Evolutionary conservation across 2,888 invertebrate species (phyloP).

Genomic region (Ornithoptera priamus): DNA sequence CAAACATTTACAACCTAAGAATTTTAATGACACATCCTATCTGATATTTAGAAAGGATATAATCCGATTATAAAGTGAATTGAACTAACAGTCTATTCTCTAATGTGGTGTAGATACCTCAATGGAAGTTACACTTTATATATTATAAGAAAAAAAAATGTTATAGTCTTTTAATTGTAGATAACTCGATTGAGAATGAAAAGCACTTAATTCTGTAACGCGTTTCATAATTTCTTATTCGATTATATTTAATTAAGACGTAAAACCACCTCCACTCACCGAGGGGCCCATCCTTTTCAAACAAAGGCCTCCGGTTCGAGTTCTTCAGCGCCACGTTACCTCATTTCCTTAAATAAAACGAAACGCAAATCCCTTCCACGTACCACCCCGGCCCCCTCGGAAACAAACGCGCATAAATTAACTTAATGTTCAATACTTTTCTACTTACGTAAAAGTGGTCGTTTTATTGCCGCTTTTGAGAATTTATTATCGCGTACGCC

Average conservation of each 20-base stretch:
- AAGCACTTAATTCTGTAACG: background rate
- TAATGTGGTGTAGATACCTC: no score
- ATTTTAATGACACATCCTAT: no score
- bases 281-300: constrained; percentile 7
- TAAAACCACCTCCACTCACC: constrained; percentile 4
- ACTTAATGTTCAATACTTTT: constrained; percentile 76
- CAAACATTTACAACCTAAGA: no score
- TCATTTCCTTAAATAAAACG: constrained; percentile 49
- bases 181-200: no score
- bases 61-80: no score
- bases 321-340: constrained; percentile 42
- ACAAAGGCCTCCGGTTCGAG: constrained; percentile 5
- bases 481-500: constrained; percentile 68
- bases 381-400: constrained; percentile 55
- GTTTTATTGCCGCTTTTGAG: constrained; percentile 69
- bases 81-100: no score
- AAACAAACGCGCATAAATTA: constrained; percentile 77
- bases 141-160: no score
- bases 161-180: no score
- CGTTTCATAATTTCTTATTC: background rate
- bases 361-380: constrained; percentile 64
- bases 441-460: constrained; percentile 74
- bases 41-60: no score
- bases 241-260: constrained; percentile 10
- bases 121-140: no score